These are phyloP conservation scores for Manis javanica DNA, from an alignment of 2,797 vertebrate species.

Conservation along the genomic window DNA sequence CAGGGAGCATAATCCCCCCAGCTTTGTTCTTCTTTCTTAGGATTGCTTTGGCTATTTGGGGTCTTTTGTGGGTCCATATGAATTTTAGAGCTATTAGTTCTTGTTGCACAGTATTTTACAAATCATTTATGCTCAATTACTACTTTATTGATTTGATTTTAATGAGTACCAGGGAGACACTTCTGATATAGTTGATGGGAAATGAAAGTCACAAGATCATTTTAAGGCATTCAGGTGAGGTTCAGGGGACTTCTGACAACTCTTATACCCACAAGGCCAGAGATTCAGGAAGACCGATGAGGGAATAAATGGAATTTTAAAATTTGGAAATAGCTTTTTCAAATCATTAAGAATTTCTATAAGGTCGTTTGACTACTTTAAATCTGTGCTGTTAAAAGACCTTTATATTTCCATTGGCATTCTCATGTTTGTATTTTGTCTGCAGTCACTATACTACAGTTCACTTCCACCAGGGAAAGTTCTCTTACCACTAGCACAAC, in stretches of 20 bases:
- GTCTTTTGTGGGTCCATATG: no score
- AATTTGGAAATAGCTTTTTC: not conserved
- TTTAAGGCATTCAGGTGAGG: not conserved
- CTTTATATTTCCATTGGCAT: not conserved
- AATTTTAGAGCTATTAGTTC: no score
- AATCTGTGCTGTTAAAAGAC: not conserved
- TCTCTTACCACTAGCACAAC: not conserved
- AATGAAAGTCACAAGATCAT: not conserved
- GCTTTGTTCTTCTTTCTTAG: no score
- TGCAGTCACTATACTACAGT: not conserved
- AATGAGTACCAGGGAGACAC: not conserved
- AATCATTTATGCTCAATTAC: not conserved
- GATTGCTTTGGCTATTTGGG: no score
- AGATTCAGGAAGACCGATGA: not conserved
- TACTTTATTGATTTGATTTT: conserved; percentile 15
- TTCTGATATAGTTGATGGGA: not conserved
- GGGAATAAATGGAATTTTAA: not conserved
- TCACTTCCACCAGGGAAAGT: not conserved
- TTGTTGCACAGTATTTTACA: not conserved
- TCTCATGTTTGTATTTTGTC: not conserved
- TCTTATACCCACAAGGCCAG: not conserved
- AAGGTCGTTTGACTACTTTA: not conserved
- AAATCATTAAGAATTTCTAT: not conserved
- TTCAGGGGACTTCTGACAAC: not conserved
- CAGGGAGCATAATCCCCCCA: no score